Evolutionary conservation across 2,113 vertebrate species (phyloP), one percentile per base, ranked within the genome.

Genomic region (Coryphaenoides rupestris): DNA sequence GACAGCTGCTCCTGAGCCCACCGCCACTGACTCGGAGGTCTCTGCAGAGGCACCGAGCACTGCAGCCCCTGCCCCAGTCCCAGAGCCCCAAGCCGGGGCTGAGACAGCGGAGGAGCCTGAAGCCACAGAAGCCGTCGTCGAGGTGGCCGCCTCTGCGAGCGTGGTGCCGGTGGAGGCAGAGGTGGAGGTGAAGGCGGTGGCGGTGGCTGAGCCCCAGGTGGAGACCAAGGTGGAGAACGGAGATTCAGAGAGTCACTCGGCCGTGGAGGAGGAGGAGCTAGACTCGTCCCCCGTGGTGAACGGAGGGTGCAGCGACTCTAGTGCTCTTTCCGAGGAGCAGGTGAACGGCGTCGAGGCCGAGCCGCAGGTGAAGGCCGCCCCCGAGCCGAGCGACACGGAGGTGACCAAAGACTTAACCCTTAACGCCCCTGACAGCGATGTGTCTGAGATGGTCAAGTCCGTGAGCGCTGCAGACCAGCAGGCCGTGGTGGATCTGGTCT

Each of bases 331-430:
- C 33, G 71, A 65, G 55, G 47, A 69, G 49, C 67, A 67, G 19
- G 78, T 91, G 62, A 91, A 91, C 16, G 85, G 87, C 3, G 61
- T 65, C 5, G 76, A 77, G 58, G 66, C 73, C 33, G 33, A 40
- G 58, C 76, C 73, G 19, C 83, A 83, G 66, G 79, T 86, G 76
- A 57, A 62, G 1, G 74, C 79, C 21, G 56, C 82, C 50, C 75
- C 86, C 57, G 80, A 83, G 64, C 78, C 68, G 24, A 81, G 33
- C 76, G 87, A 89, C 77, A 87, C 74, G 86, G 89, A 87, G 83
- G 73, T 88, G 62, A 91, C 91, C 87, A 90, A 89, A 80, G 88
- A 91, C 56, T 67, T 88, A 63, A 82, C 53, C 63, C 62, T 89
- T 60, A 74, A 63, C 1, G 78, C 69, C 74, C 77, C 80, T 0